phyloP scores from a whole-genome alignment of 2,888 invertebrate genomes.

The Craniophora ligustri region DNA sequence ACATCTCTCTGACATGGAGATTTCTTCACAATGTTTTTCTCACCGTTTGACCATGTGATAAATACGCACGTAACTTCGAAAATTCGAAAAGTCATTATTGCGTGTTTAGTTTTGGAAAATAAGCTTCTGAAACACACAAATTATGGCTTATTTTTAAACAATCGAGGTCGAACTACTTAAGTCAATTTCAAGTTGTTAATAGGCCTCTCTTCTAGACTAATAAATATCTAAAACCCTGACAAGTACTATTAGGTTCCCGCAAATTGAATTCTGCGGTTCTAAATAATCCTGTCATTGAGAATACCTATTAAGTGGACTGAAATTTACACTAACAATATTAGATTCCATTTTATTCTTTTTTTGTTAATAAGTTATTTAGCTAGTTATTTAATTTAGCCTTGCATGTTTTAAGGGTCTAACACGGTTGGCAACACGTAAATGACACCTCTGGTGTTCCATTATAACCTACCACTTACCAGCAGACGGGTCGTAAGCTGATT shows the following conservation, averaged over 20 bases:
- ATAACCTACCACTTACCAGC: no score
- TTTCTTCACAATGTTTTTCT: not conserved
- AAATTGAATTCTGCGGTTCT: slow-evolving; percentile 39
- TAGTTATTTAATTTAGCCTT: not conserved
- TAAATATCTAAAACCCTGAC: slow-evolving; percentile 16
- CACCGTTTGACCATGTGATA: no score
- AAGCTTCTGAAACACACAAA: no score
- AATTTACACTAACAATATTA: not conserved
- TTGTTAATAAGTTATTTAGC: no score
- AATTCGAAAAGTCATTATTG: no score
- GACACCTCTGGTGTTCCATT: no score
- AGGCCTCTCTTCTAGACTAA: slow-evolving; percentile 13
- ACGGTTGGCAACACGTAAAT: not conserved
- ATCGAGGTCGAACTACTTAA: not conserved
- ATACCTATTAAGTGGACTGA: not conserved
- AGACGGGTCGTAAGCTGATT: no score
- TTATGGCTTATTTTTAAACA: not conserved
- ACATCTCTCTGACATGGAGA: no score
- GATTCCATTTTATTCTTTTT: not conserved
- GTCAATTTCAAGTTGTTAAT: not conserved
- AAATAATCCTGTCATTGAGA: slow-evolving; percentile 36
- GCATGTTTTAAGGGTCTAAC: no score
- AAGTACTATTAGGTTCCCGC: slow-evolving; percentile 30
- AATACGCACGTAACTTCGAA: no score
- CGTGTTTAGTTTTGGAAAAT: no score